These are phyloP conservation scores for Hirtodrosophila histrioides DNA, from an alignment of 2,888 invertebrate genomes.

Conservation along the genomic window DNA sequence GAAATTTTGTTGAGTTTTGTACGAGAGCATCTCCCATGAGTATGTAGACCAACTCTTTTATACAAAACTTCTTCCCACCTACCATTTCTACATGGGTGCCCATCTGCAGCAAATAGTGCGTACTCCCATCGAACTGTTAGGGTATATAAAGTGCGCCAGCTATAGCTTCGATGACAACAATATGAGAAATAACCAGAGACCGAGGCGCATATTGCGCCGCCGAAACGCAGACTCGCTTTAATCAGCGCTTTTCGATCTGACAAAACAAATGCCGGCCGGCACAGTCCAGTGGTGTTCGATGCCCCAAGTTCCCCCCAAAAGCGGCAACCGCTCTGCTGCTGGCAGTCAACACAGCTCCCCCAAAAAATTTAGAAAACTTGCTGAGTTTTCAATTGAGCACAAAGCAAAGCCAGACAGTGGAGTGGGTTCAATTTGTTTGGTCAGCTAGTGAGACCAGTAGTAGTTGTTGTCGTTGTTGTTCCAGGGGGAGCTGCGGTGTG, in stretches of 20 bases:
- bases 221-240: conserved; percentile 59
- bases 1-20: too few relatives aligned
- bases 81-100: too few relatives aligned
- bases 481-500: background rate
- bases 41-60: too few relatives aligned
- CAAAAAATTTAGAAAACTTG: conserved; percentile 66
- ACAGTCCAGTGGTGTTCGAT: conserved; percentile 22
- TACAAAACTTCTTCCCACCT: too few relatives aligned
- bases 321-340: too few relatives aligned
- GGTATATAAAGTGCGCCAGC: conserved; percentile 25
- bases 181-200: conserved; percentile 39
- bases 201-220: conserved; percentile 58
- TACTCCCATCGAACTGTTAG: background rate
- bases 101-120: background rate
- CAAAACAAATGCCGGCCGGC: conserved; percentile 78
- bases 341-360: conserved; percentile 26
- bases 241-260: conserved; percentile 69
- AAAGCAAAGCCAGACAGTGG: conserved; percentile 31
- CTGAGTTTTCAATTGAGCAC: conserved; percentile 75
- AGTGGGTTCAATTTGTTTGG: conserved; percentile 63
- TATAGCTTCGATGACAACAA: conserved; percentile 58
- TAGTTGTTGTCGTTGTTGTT: conserved; percentile 16
- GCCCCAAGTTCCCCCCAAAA: background rate
- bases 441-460: conserved; percentile 51
- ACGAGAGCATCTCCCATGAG: too few relatives aligned